phyloP scores from a whole-genome alignment of 2,888 invertebrate species.

The Anthoptus insignis region DNA sequence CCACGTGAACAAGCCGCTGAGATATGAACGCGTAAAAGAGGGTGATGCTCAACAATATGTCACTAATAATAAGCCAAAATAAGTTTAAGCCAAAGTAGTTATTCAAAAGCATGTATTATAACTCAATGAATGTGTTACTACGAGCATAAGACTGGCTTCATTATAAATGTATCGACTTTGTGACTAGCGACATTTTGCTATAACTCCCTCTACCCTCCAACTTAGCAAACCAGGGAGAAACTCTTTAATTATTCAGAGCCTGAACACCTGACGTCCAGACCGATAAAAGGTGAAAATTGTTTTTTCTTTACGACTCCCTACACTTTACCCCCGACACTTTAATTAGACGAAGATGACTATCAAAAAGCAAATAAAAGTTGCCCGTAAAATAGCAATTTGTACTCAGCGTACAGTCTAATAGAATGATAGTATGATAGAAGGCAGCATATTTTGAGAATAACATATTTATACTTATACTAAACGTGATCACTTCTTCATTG shows the following conservation, averaged over 20 bases:
- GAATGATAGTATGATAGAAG: conserved; percentile 5
- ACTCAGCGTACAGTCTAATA: not conserved
- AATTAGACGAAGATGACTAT: conserved; percentile 41
- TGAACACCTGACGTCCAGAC: conserved; percentile 51
- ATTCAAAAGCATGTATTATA: too few relatives aligned
- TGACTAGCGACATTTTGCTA: too few relatives aligned
- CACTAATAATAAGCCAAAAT: too few relatives aligned
- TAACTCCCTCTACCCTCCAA: conserved; percentile 7
- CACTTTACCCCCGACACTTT: conserved; percentile 48
- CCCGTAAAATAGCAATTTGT: conserved; percentile 28
- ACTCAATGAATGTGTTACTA: too few relatives aligned
- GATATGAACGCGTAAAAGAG: too few relatives aligned
- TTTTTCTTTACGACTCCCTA: conserved; percentile 51
- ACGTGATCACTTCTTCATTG: too few relatives aligned
- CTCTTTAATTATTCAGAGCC: conserved; percentile 51
- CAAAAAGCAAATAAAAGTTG: conserved; percentile 34
- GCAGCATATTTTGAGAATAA: not conserved
- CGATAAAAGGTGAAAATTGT: conserved; percentile 54
- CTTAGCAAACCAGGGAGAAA: conserved; percentile 1
- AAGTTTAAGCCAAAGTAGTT: too few relatives aligned
- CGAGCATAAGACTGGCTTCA: too few relatives aligned
- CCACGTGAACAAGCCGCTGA: too few relatives aligned
- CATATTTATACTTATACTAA: not conserved
- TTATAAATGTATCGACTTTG: too few relatives aligned
- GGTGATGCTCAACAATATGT: too few relatives aligned